phyloP scores from a whole-genome alignment of 2,797 vertebrate species.

The Liparis tanakae region DNA sequence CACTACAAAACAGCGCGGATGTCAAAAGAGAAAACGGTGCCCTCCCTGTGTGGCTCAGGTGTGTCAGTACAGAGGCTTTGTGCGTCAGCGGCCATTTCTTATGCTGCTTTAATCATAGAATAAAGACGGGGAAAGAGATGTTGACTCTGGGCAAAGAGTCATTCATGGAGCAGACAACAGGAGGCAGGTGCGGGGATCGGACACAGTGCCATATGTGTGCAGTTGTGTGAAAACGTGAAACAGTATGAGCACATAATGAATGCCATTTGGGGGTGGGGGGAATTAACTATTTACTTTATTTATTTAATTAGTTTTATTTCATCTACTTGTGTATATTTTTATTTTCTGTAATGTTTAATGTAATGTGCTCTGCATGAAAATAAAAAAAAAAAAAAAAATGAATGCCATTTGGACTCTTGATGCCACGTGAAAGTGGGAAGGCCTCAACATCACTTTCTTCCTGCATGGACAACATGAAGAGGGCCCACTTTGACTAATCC shows the following conservation, averaged over 20 bases:
- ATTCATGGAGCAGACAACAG: slow-evolving; percentile 43
- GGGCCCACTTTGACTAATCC: slow-evolving; percentile 60
- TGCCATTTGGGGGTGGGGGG: too few relatives aligned
- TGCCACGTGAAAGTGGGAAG: slow-evolving; percentile 28
- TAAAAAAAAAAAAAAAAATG: too few relatives aligned
- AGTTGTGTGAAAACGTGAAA: slow-evolving; percentile 8
- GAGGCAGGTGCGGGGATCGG: slow-evolving; percentile 37
- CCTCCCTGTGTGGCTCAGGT: slow-evolving; percentile 51
- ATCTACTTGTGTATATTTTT: too few relatives aligned
- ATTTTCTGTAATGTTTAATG: too few relatives aligned
- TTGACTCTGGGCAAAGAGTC: slow-evolving; percentile 53
- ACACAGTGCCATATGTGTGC: slow-evolving; percentile 5
- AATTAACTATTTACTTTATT: too few relatives aligned
- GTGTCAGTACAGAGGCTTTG: slow-evolving; percentile 43
- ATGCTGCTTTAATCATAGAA: slow-evolving; percentile 45
- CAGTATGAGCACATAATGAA: slow-evolving; percentile 1
- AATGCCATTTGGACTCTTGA: slow-evolving; percentile 22
- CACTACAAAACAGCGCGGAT: slow-evolving; percentile 23
- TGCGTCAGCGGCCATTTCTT: slow-evolving; percentile 47
- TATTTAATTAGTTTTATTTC: too few relatives aligned
- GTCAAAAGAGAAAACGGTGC: slow-evolving; percentile 42
- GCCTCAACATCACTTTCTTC: slow-evolving; percentile 47
- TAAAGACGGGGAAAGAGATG: slow-evolving; percentile 37
- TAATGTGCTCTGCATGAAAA: too few relatives aligned
- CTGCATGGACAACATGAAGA: slow-evolving; percentile 52